Base-by-base conservation (phyloP, 2,797 vertebrate genomes). In the Tiaroga cobitis region DNA sequence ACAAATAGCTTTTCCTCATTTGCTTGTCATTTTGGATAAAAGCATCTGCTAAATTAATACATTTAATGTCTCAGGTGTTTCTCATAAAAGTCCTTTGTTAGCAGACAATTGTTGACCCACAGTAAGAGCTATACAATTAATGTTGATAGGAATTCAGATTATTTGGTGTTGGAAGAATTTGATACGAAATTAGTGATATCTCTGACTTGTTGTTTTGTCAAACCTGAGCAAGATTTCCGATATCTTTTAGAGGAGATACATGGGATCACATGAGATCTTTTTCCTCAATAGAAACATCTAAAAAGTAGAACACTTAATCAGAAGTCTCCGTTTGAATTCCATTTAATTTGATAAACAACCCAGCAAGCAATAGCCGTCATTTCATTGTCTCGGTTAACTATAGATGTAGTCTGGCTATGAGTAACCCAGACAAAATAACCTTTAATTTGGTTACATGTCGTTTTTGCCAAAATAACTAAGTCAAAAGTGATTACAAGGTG, bases 11-110 rank as follows among this genome's bases (percentile, higher is more conserved):
- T 78, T 61, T 29, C 34, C 56, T 78, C 37, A 61, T 29, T 78
- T 78, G 37, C 56, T 41, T 78, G 76, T 63, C 37, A 63, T 37
- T 78, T 78, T 61, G 56, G 75, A 78, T 78, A 78, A 78, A 78
- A 61, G 24, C 37, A 78, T 78, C 37, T 41, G 15, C 24, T 41
- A 41, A 78, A 78, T 78, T 15, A 78, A 78, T 61, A 19, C 1
- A 41, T 78, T 0, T 63, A 61, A 39, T 26, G 24, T 70, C 34
- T 54, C 13, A 16, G 63, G 68, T 68, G 65, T n/a, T 81, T 75
- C 6, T 43, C 13, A 39, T 18, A 29, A 24, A 21, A 59, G 6
- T 34, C 49, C 29, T 10, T 56, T 10, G 16, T 7, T 16, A 8
- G 13, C 15, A 29, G 37, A 46, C 26, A 32, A 46, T 29, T 32